Evolutionary conservation across 2,113 vertebrate genomes (phyloP), one percentile per base, ranked within the genome.

Genomic region (Sciurus niger): DNA sequence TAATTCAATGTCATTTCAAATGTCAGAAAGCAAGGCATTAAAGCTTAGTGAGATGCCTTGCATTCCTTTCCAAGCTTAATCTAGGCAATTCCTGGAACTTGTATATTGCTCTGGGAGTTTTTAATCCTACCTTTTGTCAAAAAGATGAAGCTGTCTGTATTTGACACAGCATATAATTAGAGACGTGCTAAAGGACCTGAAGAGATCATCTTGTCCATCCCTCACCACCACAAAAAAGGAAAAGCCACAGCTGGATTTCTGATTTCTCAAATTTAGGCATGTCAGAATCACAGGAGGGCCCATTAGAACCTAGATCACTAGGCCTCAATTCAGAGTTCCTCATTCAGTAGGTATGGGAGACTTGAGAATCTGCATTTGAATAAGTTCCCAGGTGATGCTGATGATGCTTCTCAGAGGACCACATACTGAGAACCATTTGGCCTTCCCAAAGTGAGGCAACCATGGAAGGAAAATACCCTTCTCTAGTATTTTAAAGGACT

Each of bases 111-210:
- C 28, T 8, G 8, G 43, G 32, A 65, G 10, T 83, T 96, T 53
- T 67, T 40, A 60, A 63, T 84, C 37, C 13, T 85, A 24, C 28
- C 8, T 89, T 92, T 90, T 67, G 37, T 68, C 37, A 83, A 22
- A 48, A 91, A n/a, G n/a, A 74, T 94, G 58, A 34, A 51, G 24
- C 16, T 85, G 74, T 65, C n/a, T 89, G 4, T 92, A 74, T 93
- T 60, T 68, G 53, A 63, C 13, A 51, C 11, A 84, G 28, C 67
- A 70, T 14, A 8, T 74, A 83, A 78, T 46, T 43, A 46, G 63
- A 79, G 60, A 89, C 70, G 40, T 37, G 32, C 28, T 84, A 37
- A 86, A 93, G 43, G 17, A 55, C 43, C n/a, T 30, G 0, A 22
- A 67, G 46, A 73, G n/a, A 43, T 82, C 40, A 40, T 43, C 12